Percentiles rank a stretch among this genome's conserved stretches.
phyloP scores from a whole-genome alignment of 92 coral and sea anemone genomes.

The Blastomussa wellsi region DNA sequence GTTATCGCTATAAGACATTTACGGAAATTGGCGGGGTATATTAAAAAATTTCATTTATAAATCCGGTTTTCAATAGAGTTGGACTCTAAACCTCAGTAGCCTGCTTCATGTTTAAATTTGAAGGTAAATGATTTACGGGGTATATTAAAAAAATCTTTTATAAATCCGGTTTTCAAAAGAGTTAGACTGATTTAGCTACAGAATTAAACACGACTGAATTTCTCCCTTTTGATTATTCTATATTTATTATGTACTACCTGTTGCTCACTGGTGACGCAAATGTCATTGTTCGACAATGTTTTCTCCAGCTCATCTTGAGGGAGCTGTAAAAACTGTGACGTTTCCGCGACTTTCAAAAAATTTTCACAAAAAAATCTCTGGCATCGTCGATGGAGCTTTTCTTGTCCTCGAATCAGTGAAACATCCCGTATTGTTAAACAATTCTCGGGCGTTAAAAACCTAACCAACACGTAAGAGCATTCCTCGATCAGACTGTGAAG shows the following conservation, averaged over 20 bases:
- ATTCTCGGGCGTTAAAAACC: slow-evolving; percentile 72
- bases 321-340: slow-evolving; percentile 62
- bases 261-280: slow-evolving; percentile 63
- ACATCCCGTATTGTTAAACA: slow-evolving; percentile 61
- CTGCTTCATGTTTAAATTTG: too few relatives aligned
- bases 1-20: too few relatives aligned
- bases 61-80: too few relatives aligned
- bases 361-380: slow-evolving; percentile 64
- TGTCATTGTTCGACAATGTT: slow-evolving; percentile 58
- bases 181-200: too few relatives aligned
- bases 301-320: slow-evolving; percentile 62
- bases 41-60: too few relatives aligned
- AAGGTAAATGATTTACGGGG: too few relatives aligned
- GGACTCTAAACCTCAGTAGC: too few relatives aligned
- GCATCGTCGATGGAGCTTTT: slow-evolving; percentile 63
- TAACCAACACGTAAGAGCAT: slow-evolving; percentile 70
- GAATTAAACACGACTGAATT: too few relatives aligned
- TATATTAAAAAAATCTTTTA: too few relatives aligned
- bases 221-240: too few relatives aligned
- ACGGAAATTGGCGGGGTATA: too few relatives aligned
- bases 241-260: slow-evolving; percentile 57
- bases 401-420: slow-evolving; percentile 60
- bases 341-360: slow-evolving; percentile 55
- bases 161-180: too few relatives aligned
- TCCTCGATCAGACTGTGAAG: slow-evolving; percentile 67